These are phyloP conservation scores for Pimpla rufipes DNA, from an alignment of 2,888 invertebrate species.

Conservation along the genomic window DNA sequence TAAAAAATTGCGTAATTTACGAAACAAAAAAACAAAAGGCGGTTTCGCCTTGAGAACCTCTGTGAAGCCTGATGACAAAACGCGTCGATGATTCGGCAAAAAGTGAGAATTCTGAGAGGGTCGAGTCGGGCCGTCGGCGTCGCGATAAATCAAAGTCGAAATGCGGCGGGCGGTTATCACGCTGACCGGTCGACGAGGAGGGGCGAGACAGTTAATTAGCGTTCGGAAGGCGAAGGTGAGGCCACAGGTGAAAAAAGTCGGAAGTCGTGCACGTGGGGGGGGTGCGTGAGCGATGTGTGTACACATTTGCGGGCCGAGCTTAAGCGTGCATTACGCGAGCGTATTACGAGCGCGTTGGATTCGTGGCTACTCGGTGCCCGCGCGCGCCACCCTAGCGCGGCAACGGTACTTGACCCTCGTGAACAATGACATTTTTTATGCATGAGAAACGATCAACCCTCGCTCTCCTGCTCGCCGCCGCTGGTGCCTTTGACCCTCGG, in stretches of 20 bases:
- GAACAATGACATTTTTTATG: slow-evolving; percentile 73
- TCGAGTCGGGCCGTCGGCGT: slow-evolving; percentile 39
- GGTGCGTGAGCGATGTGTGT: slow-evolving; percentile 55
- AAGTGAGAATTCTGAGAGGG: not conserved
- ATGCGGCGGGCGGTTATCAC: slow-evolving; percentile 13
- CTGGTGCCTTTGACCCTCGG: slow-evolving; percentile 71
- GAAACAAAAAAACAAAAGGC: too few relatives aligned
- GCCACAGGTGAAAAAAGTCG: slow-evolving; percentile 58
- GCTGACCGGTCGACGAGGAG: not conserved
- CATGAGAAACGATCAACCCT: slow-evolving; percentile 74
- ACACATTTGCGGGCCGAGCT: slow-evolving; percentile 14
- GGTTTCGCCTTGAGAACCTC: too few relatives aligned
- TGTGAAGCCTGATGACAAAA: not conserved
- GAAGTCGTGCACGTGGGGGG: slow-evolving; percentile 59
- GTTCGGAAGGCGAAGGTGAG: slow-evolving; percentile 51
- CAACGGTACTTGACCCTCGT: slow-evolving; percentile 75
- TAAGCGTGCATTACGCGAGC: slow-evolving; percentile 56
- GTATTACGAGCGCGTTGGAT: slow-evolving; percentile 51
- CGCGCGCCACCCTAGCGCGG: slow-evolving; percentile 43
- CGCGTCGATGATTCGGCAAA: not conserved
- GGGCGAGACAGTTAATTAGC: slow-evolving; percentile 55
- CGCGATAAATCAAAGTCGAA: slow-evolving; percentile 47
- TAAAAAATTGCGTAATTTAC: too few relatives aligned
- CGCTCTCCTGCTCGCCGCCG: slow-evolving; percentile 56
- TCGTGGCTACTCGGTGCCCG: slow-evolving; percentile 15